These are phyloP conservation scores for Tiphia femorata DNA, from an alignment of 2,888 invertebrate genomes.

Conservation along the genomic window DNA sequence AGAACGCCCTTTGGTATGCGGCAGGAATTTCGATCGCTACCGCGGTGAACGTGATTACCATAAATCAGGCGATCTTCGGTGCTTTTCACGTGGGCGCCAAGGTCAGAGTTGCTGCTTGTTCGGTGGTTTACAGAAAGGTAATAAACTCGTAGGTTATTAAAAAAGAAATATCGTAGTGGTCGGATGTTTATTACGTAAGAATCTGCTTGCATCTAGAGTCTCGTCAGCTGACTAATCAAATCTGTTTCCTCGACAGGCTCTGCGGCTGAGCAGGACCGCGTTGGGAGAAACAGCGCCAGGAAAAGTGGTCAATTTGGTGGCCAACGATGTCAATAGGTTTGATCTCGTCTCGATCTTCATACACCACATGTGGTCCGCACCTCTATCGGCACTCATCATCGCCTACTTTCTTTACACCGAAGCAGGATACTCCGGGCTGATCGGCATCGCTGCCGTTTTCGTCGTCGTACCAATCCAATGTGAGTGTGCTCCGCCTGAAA, in stretches of 20 bases:
- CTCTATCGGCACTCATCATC: constrained; percentile 78
- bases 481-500: constrained; percentile 48
- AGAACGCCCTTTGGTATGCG: constrained; percentile 59
- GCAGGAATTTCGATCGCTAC: constrained; percentile 60
- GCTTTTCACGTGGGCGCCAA: constrained; percentile 85
- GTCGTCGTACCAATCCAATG: constrained; percentile 91
- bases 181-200: too few relatives aligned
- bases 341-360: constrained; percentile 90
- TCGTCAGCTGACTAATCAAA: too few relatives aligned
- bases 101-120: constrained; percentile 85
- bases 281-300: constrained; percentile 82
- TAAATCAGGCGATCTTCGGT: constrained; percentile 77
- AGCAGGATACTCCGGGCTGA: constrained; percentile 82
- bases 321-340: constrained; percentile 94
- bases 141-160: constrained; percentile 29
- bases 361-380: constrained; percentile 93
- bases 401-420: constrained; percentile 83
- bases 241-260: constrained; percentile 67
- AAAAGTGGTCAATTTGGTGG: constrained; percentile 71
- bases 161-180: background rate
- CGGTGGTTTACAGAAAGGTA: constrained; percentile 89
- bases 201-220: too few relatives aligned
- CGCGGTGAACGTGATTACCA: constrained; percentile 72
- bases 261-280: constrained; percentile 77
- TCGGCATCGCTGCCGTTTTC: constrained; percentile 87